These are phyloP conservation scores for Luehdorfia chinensis DNA, from an alignment of 1,140 invertebrate genomes.

Conservation along the genomic window DNA sequence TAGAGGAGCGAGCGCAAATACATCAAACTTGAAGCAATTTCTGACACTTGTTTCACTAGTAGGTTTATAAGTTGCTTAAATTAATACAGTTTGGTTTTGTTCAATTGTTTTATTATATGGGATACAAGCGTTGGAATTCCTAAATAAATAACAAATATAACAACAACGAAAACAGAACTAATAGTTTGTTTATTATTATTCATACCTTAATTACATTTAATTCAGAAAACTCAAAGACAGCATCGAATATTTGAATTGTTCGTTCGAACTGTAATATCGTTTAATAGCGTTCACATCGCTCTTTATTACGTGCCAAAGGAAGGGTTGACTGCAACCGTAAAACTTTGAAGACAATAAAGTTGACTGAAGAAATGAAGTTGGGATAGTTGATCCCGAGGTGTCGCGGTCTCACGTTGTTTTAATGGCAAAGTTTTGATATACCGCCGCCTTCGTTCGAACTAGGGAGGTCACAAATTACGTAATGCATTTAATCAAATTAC, in stretches of 20 bases:
- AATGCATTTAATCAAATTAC: constrained; percentile 43
- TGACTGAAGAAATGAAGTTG: constrained; percentile 47
- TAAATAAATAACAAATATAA: no score
- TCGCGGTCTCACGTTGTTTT: constrained; percentile 50
- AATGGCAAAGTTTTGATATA: constrained; percentile 69
- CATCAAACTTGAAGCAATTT: constrained; percentile 75
- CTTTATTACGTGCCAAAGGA: constrained; percentile 28
- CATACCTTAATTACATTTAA: no score
- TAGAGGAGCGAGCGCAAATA: constrained; percentile 67
- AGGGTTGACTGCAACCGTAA: constrained; percentile 45
- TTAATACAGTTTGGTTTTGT: constrained; percentile 37
- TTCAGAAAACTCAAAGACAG: no score
- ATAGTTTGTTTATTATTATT: no score
- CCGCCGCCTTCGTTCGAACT: constrained; percentile 30
- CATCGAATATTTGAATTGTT: no score
- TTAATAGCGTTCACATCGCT: constrained; percentile 2
- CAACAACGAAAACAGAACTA: no score
- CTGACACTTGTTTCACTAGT: constrained; percentile 68
- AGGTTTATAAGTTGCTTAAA: constrained; percentile 58
- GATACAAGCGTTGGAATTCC: no score
- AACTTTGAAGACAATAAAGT: constrained; percentile 61
- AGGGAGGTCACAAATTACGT: constrained; percentile 33
- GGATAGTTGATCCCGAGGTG: constrained; percentile 51
- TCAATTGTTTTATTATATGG: constrained; percentile 5
- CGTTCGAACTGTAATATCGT: background rate